These are phyloP conservation scores for Centropus bengalensis DNA, from an alignment of 2,113 vertebrate species.

Conservation along the genomic window DNA sequence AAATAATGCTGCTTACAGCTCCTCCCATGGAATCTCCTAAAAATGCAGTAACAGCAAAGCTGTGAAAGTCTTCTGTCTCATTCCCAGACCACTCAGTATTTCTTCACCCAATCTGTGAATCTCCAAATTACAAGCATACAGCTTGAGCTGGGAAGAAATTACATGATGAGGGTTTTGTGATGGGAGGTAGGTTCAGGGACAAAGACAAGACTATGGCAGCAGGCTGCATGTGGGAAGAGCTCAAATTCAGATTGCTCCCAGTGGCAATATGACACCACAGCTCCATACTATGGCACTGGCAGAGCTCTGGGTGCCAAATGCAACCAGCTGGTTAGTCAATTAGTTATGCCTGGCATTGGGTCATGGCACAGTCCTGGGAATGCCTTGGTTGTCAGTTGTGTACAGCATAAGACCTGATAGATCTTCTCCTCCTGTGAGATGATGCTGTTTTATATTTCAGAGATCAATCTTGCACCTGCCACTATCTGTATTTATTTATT, in stretches of 20 bases:
- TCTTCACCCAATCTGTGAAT: not conserved
- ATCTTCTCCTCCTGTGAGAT: not conserved
- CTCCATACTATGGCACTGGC: accelerated
- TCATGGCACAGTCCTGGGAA: not conserved
- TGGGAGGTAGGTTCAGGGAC: not conserved
- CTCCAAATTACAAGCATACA: not conserved
- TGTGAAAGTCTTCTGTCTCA: not conserved
- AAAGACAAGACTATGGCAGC: not conserved
- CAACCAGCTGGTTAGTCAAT: not conserved
- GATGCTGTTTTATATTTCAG: not conserved
- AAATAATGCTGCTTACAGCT: not conserved
- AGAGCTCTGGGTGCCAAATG: not conserved
- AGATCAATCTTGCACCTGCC: not conserved
- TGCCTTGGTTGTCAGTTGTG: not conserved
- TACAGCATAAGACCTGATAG: not conserved
- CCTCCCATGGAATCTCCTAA: not conserved
- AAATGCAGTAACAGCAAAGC: not conserved
- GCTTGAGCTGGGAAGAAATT: not conserved
- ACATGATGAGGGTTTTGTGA: not conserved
- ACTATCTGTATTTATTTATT: not conserved
- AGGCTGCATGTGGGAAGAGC: not conserved
- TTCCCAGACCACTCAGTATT: not conserved
- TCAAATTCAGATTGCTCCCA: not conserved
- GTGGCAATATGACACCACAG: not conserved
- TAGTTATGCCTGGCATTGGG: not conserved